Percentiles rank a stretch among this genome's conserved stretches.
Conservation (phyloP, 2,888 invertebrate species). For the Drepana falcataria region DNA sequence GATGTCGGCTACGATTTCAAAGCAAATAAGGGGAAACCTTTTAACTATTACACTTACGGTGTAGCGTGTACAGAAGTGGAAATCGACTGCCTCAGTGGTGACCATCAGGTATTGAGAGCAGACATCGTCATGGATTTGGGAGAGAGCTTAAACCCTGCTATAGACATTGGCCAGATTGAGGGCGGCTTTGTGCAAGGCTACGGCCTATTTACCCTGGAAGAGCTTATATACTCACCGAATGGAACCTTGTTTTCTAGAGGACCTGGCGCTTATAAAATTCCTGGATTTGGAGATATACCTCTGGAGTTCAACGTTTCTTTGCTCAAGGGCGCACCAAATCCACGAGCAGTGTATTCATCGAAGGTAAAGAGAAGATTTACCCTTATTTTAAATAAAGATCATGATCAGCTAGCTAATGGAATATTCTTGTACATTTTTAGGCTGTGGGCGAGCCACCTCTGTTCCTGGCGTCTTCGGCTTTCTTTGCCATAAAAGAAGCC, state of each 20-base stretch:
- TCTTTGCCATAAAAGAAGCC: constrained; percentile 94
- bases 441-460: constrained; percentile 98
- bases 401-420: neutral
- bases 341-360: constrained; percentile 95
- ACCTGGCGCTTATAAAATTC: constrained; percentile 96
- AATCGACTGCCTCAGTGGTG: constrained; percentile 95
- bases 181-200: constrained; percentile 97
- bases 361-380: constrained; percentile 81
- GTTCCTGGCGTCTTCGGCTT: constrained; percentile 91
- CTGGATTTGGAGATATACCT: constrained; percentile 95
- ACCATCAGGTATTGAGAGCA: constrained; percentile 91
- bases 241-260: constrained; percentile 91
- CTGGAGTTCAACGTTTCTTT: constrained; percentile 94
- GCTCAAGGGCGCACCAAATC: constrained; percentile 93
- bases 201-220: constrained; percentile 94
- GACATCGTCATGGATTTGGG: constrained; percentile 99
- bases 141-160: constrained; percentile 95
- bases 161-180: constrained; percentile 98
- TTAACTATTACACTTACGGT: constrained; percentile 92
- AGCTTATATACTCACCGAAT: constrained; percentile 90
- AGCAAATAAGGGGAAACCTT: constrained; percentile 84
- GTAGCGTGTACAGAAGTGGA: constrained; percentile 93
- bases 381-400: neutral
- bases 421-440: constrained; percentile 62
- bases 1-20: constrained; percentile 84